Evolutionary conservation across 2,888 invertebrate genomes (phyloP).

Genomic region (Pterostichus madidus): DNA sequence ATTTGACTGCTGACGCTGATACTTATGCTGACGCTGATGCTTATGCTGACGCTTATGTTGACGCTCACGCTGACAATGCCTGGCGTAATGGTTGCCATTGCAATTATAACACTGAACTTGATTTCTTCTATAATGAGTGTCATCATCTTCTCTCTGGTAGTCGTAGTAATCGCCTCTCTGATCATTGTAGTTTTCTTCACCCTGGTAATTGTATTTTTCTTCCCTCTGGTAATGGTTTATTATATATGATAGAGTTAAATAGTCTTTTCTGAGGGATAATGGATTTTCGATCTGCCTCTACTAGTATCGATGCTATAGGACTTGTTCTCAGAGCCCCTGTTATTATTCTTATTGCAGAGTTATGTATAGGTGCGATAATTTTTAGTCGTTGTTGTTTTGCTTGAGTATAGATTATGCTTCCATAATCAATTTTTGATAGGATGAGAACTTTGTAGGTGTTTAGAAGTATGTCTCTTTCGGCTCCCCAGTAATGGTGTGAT

Average conservation of each 20-base stretch:
- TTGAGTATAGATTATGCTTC: slow-evolving; percentile 2
- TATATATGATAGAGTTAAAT: slow-evolving; percentile 4
- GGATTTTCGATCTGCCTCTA: not conserved
- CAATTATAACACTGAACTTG: too few species aligned
- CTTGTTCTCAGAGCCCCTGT: slow-evolving; percentile 34
- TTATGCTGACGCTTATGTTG: too few species aligned
- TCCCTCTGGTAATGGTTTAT: too few species aligned
- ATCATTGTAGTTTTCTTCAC: too few species aligned
- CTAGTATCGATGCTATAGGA: slow-evolving; percentile 13
- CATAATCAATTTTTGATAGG: slow-evolving; percentile 14
- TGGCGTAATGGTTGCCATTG: too few species aligned
- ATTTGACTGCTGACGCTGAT: too few species aligned
- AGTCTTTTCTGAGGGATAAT: not conserved
- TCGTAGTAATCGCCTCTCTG: too few species aligned
- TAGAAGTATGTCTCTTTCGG: slow-evolving; percentile 4
- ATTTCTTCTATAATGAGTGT: too few species aligned
- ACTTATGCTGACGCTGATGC: too few species aligned
- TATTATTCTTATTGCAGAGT: slow-evolving; percentile 16
- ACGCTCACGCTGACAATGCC: too few species aligned
- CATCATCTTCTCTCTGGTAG: too few species aligned
- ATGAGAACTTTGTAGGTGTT: not conserved
- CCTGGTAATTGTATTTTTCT: too few species aligned
- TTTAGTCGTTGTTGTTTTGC: not conserved
- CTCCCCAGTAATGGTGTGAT: slow-evolving; percentile 22
- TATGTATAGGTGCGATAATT: not conserved